A percentile compares a stretch with the other conserved stretches of the same genome.
Evolutionary conservation across 2,797 vertebrate species (phyloP).

Genomic region (Tenualosa thibaudeaui): DNA sequence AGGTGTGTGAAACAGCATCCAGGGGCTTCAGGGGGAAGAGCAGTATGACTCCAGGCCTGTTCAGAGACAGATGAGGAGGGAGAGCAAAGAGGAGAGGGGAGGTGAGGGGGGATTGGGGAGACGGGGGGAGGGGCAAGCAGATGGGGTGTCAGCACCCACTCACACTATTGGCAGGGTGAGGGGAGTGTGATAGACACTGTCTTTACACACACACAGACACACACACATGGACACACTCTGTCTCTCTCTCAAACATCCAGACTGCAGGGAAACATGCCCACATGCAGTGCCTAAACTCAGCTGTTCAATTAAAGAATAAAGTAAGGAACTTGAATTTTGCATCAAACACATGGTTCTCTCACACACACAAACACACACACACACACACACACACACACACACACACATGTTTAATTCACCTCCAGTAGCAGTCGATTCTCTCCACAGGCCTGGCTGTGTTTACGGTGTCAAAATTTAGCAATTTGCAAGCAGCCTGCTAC

Average conservation of each 20-base stretch:
- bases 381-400: background rate
- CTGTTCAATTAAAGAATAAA: slow-evolving; percentile 7
- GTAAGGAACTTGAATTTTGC: background rate
- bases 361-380: background rate
- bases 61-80: background rate
- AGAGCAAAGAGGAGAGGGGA: background rate
- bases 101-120: background rate
- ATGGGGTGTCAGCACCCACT: slow-evolving; percentile 23
- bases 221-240: background rate
- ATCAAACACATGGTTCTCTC: background rate
- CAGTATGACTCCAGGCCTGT: slow-evolving; percentile 16
- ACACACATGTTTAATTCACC: background rate
- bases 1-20: background rate
- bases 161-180: slow-evolving; percentile 24
- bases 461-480: slow-evolving; percentile 68
- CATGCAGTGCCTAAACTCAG: background rate
- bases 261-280: background rate
- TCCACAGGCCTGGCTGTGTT: slow-evolving; percentile 74
- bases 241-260: slow-evolving; percentile 3
- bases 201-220: slow-evolving; percentile 4
- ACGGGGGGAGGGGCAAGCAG: slow-evolving; percentile 19
- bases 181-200: background rate
- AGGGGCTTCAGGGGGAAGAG: too few relatives aligned
- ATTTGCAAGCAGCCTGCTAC: slow-evolving; percentile 65
- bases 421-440: slow-evolving; percentile 41